Base-by-base conservation (phyloP, 64 coral and sea anemone species). In the Cladopsammia gracilis region DNA sequence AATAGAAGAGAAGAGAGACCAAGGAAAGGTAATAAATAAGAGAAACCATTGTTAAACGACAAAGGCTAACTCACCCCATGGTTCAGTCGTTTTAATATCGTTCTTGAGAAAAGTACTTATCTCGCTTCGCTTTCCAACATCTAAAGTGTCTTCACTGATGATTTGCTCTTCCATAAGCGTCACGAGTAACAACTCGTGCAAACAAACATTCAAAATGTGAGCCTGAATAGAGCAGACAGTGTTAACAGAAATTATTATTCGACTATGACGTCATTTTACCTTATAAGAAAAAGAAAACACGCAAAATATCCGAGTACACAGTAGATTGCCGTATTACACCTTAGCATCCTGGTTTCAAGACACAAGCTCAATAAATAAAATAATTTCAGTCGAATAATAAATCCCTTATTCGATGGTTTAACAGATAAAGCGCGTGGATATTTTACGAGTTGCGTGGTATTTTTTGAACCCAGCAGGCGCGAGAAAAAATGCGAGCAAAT, bases 61-160 rank as follows among this genome's bases (percentile, higher is more conserved):
- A 6, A 5, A 68, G 23, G n/a, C 6, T 12, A 49, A 84, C 80
- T 67, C 19, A 84, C 80, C 80, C 61, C 62, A 84, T 20, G 62
- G 62, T 84, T 67, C 19, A 66, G 18, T 68, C 8, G n/a, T 24
- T n/a, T 23, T 64, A 22, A n/a, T 10, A 10, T 24, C 11, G 47
- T 14, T 68, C 44, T 50, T 47, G 44, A 84, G 80, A 68, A 84
- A 67, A 18, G 80, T 67, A 84, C 80, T 84, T 84, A 84, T 84
- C 20, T 84, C 13, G 44, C 43, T 84, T 48, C 44, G 62, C 19
- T 34, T 15, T 22, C 59, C 61, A n/a, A 48, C 80, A 22, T 69
- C 43, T 22, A 3, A 23, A 4, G 8, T 16, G 45, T 26, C 45
- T 5, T 67, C 19, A 16, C 43, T 12, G 44, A 84, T 67, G 45